Evolutionary conservation across 1,140 invertebrate genomes (phyloP), one percentile per base, ranked within the genome.

Genomic region (Lordiphosa collinella): DNA sequence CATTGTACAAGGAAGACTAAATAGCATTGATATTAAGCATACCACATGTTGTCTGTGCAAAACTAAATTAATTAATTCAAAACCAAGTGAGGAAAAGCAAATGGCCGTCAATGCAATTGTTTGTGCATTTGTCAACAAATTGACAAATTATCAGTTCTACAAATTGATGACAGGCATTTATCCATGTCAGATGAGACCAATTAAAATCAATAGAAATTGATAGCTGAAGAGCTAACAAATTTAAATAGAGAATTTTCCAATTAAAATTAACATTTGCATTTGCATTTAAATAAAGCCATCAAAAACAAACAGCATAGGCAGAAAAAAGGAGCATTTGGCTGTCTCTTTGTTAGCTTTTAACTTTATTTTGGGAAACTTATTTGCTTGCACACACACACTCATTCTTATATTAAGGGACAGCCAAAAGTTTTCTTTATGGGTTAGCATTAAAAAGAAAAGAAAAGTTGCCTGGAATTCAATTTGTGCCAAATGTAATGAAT

Each of bases 401-500:
- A 29, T 29, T 8, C 4, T 4, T 22, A 22, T 8, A 29, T 29
- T 29, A 29, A 29, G 65, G 70, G 49, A 53, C 37, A 18, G 35
- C 29, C 6, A 69, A 63, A 82, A 82, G 50, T 71, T 76, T 58
- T 62, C 41, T 71, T 75, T 67, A 48, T 57, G 57, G 47, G 32
- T 43, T 53, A 29, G 32, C 40, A 37, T 43, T 29, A 38, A 18
- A 7, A 34, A 31, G 35, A 58, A 66, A 61, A 66, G 32, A 67
- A 11, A 79, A 80, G 64, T 80, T 80, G 54, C 32, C 58, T 59
- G 55, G 62, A 80, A 82, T 80, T 80, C 65, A 82, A 80, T 82
- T 80, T 78, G 72, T 78, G 43, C 40, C 32, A 48, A 47, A 36
- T 58, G 51, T 70, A 75, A 75, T 72, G 56, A 78, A 78, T 72